Evolutionary conservation across 2,113 vertebrate species (phyloP).

Genomic region (Sinosuthora webbiana): DNA sequence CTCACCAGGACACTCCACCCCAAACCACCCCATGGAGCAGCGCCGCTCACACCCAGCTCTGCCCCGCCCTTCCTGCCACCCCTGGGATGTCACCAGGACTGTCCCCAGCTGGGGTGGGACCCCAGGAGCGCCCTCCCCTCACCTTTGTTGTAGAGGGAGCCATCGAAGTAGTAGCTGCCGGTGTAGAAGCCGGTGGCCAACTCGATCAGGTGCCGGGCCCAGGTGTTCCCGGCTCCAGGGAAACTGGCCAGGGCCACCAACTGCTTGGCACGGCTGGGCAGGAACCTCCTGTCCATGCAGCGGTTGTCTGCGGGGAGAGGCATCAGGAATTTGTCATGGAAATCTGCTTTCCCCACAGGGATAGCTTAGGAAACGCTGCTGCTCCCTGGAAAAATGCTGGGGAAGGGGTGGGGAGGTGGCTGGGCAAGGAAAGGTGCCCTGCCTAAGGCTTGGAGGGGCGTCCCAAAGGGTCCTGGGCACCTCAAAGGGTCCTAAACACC

Average conservation of each 20-base stretch:
- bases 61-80: neutral
- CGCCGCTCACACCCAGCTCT: accelerated
- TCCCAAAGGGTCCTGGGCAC: neutral
- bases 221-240: slow-evolving; percentile 95
- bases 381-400: neutral
- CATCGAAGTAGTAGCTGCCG: slow-evolving; percentile 97
- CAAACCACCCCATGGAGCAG: neutral
- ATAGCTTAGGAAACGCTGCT: accelerated
- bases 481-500: neutral
- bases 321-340: accelerated
- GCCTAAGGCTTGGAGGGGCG: neutral
- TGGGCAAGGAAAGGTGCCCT: neutral
- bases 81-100: neutral
- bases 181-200: slow-evolving; percentile 95
- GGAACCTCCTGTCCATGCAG: slow-evolving; percentile 94
- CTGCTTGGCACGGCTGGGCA: slow-evolving; percentile 84
- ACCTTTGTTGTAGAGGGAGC: slow-evolving; percentile 99
- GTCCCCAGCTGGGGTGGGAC: neutral
- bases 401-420: neutral
- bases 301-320: slow-evolving; percentile 83
- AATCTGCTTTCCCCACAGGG: accelerated
- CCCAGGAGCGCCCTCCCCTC: accelerated
- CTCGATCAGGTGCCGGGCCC: slow-evolving; percentile 95
- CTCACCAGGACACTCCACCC: neutral
- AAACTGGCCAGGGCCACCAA: slow-evolving; percentile 93